Conservation (phyloP, 2,888 invertebrate genomes). For the Harpalus rubripes region DNA sequence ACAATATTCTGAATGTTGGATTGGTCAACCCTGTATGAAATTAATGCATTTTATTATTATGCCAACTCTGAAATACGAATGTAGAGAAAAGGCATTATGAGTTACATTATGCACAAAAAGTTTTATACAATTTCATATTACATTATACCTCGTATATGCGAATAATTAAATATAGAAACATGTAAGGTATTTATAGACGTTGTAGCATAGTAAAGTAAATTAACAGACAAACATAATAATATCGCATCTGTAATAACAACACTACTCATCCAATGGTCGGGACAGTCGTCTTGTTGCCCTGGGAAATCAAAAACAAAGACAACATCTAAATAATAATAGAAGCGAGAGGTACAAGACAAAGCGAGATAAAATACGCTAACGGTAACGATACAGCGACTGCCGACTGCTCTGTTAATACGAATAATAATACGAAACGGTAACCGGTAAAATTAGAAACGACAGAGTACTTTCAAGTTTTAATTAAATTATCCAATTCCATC, state of each 20-base stretch:
- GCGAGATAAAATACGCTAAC: slow-evolving; percentile 46
- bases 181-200: too few species aligned
- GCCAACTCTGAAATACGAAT: too few species aligned
- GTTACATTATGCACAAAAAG: too few species aligned
- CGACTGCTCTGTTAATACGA: slow-evolving; percentile 64
- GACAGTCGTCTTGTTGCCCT: slow-evolving; percentile 1
- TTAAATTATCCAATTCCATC: slow-evolving; percentile 73
- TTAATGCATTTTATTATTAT: too few species aligned
- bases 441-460: slow-evolving; percentile 69
- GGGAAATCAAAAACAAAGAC: slow-evolving; percentile 50
- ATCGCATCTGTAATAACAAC: slow-evolving; percentile 2
- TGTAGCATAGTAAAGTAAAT: background rate
- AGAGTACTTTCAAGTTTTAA: slow-evolving; percentile 72
- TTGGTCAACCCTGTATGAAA: too few species aligned
- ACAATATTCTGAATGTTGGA: too few species aligned
- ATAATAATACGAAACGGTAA: slow-evolving; percentile 67
- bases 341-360: slow-evolving; percentile 10
- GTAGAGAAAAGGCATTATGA: too few species aligned
- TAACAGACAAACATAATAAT: slow-evolving; percentile 1
- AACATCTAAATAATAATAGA: slow-evolving; percentile 42
- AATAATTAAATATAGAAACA: background rate
- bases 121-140: background rate
- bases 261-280: background rate
- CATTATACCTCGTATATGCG: background rate
- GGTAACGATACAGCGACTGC: slow-evolving; percentile 46